A percentile compares a stretch with the other conserved stretches of the same genome.
phyloP scores from a whole-genome alignment of 1,140 invertebrate genomes.

The Conus betulinus region DNA sequence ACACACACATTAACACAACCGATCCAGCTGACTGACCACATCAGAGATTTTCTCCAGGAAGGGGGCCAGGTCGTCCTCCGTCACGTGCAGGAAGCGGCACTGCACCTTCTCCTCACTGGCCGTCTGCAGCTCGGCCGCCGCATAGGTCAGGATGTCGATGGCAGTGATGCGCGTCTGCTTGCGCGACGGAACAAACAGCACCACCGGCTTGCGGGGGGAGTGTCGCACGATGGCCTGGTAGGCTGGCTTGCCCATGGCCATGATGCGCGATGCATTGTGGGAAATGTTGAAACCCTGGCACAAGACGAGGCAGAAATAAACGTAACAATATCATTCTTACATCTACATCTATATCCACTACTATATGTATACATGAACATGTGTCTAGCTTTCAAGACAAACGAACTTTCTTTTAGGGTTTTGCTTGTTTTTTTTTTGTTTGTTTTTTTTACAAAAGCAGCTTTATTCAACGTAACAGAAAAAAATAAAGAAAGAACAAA shows the following conservation, averaged over 20 bases:
- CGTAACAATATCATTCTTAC: not conserved
- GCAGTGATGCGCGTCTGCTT: constrained; percentile 95
- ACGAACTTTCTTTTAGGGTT: too few species aligned
- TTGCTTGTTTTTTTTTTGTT: too few species aligned
- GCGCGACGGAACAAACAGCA: constrained; percentile 97
- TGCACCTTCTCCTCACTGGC: constrained; percentile 77
- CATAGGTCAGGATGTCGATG: constrained; percentile 95
- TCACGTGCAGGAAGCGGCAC: constrained; percentile 85
- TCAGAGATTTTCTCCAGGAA: constrained; percentile 92
- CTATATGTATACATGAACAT: too few species aligned
- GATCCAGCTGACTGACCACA: constrained; percentile 77
- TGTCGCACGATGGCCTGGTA: constrained; percentile 95
- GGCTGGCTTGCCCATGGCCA: constrained; percentile 98
- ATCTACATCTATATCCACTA: too few species aligned
- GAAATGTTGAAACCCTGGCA: constrained; percentile 95
- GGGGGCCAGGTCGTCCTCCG: constrained; percentile 88
- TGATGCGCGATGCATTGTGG: constrained; percentile 94
- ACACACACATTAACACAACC: not conserved
- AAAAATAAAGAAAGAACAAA: too few species aligned
- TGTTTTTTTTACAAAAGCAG: too few species aligned
- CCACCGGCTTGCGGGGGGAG: constrained; percentile 91
- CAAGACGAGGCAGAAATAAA: constrained; percentile 14
- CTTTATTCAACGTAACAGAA: too few species aligned
- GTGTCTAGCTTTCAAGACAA: too few species aligned
- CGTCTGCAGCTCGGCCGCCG: constrained; percentile 90